Conservation (phyloP, 2,113 vertebrate genomes). For the Lota lota region DNA sequence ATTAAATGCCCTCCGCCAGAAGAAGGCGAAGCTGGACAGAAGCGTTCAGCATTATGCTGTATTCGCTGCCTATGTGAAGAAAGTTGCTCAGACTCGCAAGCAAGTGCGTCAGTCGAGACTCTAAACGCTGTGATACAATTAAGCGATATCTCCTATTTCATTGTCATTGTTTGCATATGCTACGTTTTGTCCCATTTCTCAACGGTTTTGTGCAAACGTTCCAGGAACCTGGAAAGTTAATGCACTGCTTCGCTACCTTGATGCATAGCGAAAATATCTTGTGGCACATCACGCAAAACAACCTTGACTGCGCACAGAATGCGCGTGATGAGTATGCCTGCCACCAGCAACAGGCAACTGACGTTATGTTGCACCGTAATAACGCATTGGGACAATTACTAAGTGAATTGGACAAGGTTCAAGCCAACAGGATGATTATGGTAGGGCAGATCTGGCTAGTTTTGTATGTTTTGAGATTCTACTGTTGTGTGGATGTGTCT, state of each 20-base stretch:
- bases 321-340: constrained; percentile 27
- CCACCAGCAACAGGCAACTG: constrained; percentile 34
- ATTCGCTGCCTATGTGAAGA: constrained; percentile 65
- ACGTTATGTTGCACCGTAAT: constrained; percentile 41
- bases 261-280: constrained; percentile 23
- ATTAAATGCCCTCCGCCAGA: constrained; percentile 26
- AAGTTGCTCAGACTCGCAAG: constrained; percentile 64
- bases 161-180: too few species aligned
- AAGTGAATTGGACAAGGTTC: constrained; percentile 46
- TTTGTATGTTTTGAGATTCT: neutral
- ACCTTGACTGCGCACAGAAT: constrained; percentile 41
- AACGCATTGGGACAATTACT: constrained; percentile 41
- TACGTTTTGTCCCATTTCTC: too few species aligned
- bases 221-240: constrained; percentile 67
- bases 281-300: constrained; percentile 22
- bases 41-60: constrained; percentile 36
- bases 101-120: constrained; percentile 38
- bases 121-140: too few species aligned
- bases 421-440: constrained; percentile 38
- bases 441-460: constrained; percentile 42
- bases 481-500: neutral
- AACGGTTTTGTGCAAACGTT: constrained; percentile 54
- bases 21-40: constrained; percentile 46
- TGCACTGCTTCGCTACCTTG: constrained; percentile 58
- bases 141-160: too few species aligned